phyloP scores from a whole-genome alignment of 2,888 invertebrate genomes.

The Pseudococcus longispinus region DNA sequence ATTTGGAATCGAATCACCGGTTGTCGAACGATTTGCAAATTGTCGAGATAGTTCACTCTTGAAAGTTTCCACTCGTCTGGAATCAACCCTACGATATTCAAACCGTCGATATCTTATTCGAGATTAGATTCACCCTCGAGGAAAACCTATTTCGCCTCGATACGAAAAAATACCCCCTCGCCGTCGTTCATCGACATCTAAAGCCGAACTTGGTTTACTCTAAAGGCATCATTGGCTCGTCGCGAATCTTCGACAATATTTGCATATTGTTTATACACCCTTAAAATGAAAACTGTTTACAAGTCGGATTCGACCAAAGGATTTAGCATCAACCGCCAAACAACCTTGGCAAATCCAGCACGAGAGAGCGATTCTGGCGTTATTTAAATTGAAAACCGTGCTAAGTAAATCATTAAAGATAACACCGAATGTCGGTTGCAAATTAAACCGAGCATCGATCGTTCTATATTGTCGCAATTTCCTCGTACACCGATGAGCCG shows the following conservation, averaged over 20 bases:
- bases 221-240: not conserved
- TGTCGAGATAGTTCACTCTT: not conserved
- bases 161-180: not conserved
- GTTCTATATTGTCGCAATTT: not conserved
- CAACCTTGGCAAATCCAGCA: not conserved
- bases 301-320: not conserved
- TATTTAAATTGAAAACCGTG: constrained; percentile 9
- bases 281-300: constrained; percentile 6
- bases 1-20: too few relatives aligned
- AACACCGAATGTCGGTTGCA: not conserved
- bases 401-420: constrained; percentile 28
- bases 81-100: not conserved
- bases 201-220: not conserved
- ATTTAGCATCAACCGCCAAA: not conserved
- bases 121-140: not conserved
- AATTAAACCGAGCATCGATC: not conserved
- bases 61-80: not conserved
- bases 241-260: not conserved
- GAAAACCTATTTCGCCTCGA: not conserved
- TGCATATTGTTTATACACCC: constrained; percentile 5
- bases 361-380: not conserved
- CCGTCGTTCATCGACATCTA: not conserved
- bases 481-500: not conserved
- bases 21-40: too few relatives aligned
- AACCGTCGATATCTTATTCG: not conserved